Evolutionary conservation across 2,888 invertebrate species (phyloP).

Genomic region (Caradrina clavipalpis): DNA sequence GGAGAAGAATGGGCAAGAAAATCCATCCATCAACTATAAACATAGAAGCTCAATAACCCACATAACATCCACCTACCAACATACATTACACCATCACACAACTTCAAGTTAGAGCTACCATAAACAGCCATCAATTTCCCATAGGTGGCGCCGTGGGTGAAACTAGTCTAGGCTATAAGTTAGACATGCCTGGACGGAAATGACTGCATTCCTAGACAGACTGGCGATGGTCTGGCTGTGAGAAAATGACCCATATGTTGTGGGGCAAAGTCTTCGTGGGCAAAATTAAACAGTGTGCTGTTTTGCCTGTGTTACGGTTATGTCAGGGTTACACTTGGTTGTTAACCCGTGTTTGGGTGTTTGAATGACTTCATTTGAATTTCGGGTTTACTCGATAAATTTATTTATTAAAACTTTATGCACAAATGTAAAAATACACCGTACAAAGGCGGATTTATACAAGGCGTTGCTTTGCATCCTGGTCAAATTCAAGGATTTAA

Average conservation of each 20-base stretch:
- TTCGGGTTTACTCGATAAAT: too few species aligned
- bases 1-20: too few species aligned
- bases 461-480: too few species aligned
- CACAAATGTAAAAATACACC: too few species aligned
- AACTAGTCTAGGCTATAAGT: conserved; percentile 57
- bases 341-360: too few species aligned
- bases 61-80: background rate
- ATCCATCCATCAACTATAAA: background rate
- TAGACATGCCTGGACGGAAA: conserved; percentile 57
- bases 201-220: conserved; percentile 56
- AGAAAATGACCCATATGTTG: conserved; percentile 52
- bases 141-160: conserved; percentile 65
- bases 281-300: background rate
- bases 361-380: too few species aligned
- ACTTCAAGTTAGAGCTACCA: conserved; percentile 31
- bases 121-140: conserved; percentile 62
- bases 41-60: background rate
- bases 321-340: too few species aligned
- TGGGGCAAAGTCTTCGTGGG: conserved; percentile 2
- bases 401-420: too few species aligned
- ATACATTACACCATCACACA: conserved; percentile 21
- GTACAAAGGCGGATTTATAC: too few species aligned
- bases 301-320: too few species aligned
- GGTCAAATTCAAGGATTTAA: too few species aligned
- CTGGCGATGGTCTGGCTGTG: conserved; percentile 36